Percentiles rank a stretch among this genome's conserved stretches.
Evolutionary conservation across 2,113 vertebrate species (phyloP).

Genomic region (Synchiropus splendidus): DNA sequence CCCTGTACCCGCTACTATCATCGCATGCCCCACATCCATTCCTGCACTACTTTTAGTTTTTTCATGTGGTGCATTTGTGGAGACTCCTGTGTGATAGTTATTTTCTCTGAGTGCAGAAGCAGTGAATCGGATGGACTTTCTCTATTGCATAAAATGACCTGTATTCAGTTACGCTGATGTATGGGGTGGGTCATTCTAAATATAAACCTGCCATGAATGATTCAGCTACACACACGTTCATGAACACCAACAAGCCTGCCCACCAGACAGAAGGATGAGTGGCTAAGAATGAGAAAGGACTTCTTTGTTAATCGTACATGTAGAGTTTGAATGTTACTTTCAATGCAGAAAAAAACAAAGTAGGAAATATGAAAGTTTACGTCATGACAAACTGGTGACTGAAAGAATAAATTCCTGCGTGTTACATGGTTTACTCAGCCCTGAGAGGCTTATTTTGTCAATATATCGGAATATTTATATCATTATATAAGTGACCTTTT

Average conservation of each 20-base stretch:
- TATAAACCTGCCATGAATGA: no score
- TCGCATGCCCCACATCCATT: constrained; percentile 9
- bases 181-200: constrained; percentile 36
- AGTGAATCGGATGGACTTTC: constrained; percentile 32
- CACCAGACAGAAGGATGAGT: background rate
- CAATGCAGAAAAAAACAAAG: no score
- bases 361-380: no score
- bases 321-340: no score
- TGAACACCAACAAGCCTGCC: constrained; percentile 1
- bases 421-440: no score
- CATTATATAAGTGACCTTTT: no score
- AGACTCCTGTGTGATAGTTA: constrained; percentile 26
- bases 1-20: constrained; percentile 26
- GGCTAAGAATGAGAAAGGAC: no score
- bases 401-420: no score
- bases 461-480: no score
- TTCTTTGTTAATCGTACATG: no score
- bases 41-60: constrained; percentile 37
- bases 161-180: constrained; percentile 40
- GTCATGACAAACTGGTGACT: no score
- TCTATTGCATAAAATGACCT: constrained; percentile 39
- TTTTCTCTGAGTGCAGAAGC: constrained; percentile 19
- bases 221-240: constrained; percentile 18
- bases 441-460: no score
- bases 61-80: constrained; percentile 24